Percentiles rank a stretch among this genome's conserved stretches.
Conservation (phyloP, 2,113 vertebrate genomes). For the Chlorodrepanis virens region DNA sequence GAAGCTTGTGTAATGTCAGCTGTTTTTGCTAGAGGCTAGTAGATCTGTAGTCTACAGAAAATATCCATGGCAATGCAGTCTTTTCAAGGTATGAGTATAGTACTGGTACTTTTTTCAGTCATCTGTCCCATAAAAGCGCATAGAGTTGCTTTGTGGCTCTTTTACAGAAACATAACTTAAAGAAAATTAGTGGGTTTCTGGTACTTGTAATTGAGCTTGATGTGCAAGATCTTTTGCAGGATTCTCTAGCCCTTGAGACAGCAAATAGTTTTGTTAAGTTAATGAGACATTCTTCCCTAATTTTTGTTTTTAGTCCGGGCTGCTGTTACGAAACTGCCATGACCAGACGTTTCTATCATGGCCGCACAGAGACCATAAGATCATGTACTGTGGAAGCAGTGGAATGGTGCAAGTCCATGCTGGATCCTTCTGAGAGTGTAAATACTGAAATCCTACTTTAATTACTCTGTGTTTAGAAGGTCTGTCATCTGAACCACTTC, state of each 20-base stretch:
- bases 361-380: constrained; percentile 92
- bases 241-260: background rate
- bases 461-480: background rate
- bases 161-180: background rate
- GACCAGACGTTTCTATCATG: constrained; percentile 91
- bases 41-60: background rate
- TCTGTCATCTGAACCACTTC: background rate
- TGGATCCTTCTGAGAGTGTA: constrained; percentile 77
- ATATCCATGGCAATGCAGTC: background rate
- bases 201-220: background rate
- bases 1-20: background rate
- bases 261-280: background rate
- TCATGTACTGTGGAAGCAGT: constrained; percentile 86
- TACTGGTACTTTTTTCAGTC: background rate
- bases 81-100: background rate
- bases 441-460: constrained; percentile 26
- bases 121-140: background rate
- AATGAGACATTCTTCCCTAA: background rate
- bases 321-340: constrained; percentile 95
- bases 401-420: constrained; percentile 88
- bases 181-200: background rate
- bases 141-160: background rate
- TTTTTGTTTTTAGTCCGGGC: constrained; percentile 77
- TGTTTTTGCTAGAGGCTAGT: background rate
- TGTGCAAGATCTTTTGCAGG: background rate